These are phyloP conservation scores for Pinctada fucata DNA, from an alignment of 2,888 invertebrate genomes.

Conservation along the genomic window DNA sequence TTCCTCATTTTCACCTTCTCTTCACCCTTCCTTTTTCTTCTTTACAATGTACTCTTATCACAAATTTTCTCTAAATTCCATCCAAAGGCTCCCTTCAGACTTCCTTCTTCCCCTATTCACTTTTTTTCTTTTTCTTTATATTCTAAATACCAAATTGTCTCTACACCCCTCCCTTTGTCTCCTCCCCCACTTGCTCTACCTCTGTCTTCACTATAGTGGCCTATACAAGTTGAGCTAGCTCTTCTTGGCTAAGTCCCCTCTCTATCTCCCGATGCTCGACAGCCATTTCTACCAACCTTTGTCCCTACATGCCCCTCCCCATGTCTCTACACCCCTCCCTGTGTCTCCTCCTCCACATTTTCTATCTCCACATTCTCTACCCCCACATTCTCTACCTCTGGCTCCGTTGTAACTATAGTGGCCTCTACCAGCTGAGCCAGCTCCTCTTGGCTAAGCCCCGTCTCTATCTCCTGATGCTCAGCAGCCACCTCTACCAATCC, in stretches of 20 bases:
- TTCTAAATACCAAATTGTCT: no score
- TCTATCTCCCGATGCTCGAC: constrained; percentile 37
- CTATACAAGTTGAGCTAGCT: constrained; percentile 39
- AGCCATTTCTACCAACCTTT: constrained; percentile 33
- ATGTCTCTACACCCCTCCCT: constrained; percentile 24
- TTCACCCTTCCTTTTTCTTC: no score
- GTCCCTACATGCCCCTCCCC: neutral
- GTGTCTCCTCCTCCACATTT: constrained; percentile 17
- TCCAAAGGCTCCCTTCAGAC: no score
- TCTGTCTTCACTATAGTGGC: constrained; percentile 19
- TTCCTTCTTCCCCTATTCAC: no score
- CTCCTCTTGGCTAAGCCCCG: constrained; percentile 42
- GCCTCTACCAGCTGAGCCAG: constrained; percentile 41
- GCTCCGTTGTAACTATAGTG: constrained; percentile 9
- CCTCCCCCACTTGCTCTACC: no score
- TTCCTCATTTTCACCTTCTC: no score
- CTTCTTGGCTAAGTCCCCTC: constrained; percentile 40
- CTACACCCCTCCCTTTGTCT: no score
- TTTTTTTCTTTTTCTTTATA: no score
- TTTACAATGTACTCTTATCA: no score
- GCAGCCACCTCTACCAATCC: constrained; percentile 36
- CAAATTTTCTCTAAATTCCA: no score
- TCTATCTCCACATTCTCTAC: neutral
- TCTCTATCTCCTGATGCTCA: constrained; percentile 39
- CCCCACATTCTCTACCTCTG: no score